These are phyloP conservation scores for Alviniconcha strummeri DNA, from an alignment of 2,888 invertebrate species.

Conservation along the genomic window DNA sequence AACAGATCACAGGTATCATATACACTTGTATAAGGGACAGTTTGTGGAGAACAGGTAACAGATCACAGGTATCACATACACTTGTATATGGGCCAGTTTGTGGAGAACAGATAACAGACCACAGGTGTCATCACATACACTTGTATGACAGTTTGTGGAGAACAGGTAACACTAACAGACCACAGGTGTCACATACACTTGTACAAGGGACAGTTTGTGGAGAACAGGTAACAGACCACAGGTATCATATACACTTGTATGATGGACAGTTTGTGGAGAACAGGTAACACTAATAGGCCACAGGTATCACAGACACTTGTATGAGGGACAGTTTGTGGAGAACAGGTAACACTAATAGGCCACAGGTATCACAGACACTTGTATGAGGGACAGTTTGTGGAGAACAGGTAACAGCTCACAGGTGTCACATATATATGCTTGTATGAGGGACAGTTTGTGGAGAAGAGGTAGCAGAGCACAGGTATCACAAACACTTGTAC, in stretches of 20 bases:
- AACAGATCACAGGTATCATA: background rate
- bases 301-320: conserved; percentile 70
- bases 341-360: too few relatives aligned
- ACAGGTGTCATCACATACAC: conserved; percentile 69
- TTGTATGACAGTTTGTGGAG: conserved; percentile 68
- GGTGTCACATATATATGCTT: conserved; percentile 19
- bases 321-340: conserved; percentile 70
- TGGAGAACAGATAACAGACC: conserved; percentile 70
- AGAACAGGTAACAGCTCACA: conserved; percentile 63
- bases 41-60: conserved; percentile 70
- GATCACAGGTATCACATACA: too few relatives aligned
- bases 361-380: conserved; percentile 68
- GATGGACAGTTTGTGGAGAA: conserved; percentile 49
- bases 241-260: too few relatives aligned
- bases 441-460: conserved; percentile 69
- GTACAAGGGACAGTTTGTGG: conserved; percentile 69
- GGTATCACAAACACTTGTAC: too few relatives aligned
- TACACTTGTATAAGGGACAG: conserved; percentile 62
- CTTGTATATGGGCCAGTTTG: too few relatives aligned
- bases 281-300: conserved; percentile 67
- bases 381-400: conserved; percentile 68
- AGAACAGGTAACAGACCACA: conserved; percentile 71
- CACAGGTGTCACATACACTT: conserved; percentile 13
- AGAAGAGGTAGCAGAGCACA: conserved; percentile 71
- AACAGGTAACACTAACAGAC: conserved; percentile 57